Conservation (phyloP, 2,113 vertebrate species). For the Tamias sibiricus region DNA sequence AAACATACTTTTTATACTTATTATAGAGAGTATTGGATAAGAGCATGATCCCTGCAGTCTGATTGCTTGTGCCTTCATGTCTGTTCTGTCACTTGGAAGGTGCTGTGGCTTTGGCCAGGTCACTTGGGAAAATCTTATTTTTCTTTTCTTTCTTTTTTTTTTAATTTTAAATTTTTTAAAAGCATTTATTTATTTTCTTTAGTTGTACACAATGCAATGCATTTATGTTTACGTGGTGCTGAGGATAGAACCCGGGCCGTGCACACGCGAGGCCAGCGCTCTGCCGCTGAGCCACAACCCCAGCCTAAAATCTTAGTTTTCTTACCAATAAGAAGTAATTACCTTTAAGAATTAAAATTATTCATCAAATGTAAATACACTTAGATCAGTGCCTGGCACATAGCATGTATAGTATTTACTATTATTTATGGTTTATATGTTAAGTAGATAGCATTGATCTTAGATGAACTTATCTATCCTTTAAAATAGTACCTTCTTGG, state of each 20-base stretch:
- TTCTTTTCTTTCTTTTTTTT: no score
- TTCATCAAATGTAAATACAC: not conserved
- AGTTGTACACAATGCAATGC: no score
- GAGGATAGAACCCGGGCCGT: no score
- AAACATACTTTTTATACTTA: not conserved
- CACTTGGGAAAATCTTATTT: not conserved
- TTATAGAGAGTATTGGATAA: not conserved
- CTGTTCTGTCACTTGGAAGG: not conserved
- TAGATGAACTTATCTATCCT: not conserved
- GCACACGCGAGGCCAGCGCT: no score
- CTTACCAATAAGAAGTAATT: not conserved
- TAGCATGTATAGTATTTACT: not conserved
- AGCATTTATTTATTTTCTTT: no score
- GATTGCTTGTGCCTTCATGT: not conserved
- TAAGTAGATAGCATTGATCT: not conserved
- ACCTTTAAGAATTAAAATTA: not conserved
- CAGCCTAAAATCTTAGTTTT: constrained; percentile 2
- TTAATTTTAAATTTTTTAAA: no score
- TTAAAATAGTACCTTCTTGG: not conserved
- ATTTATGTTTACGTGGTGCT: no score
- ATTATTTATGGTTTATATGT: not conserved
- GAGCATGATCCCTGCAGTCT: not conserved
- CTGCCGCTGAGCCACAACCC: no score
- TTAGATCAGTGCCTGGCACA: not conserved
- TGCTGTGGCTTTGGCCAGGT: not conserved